These are phyloP conservation scores for Poecilus cupreus DNA, from an alignment of 2,888 invertebrate genomes.

Conservation along the genomic window DNA sequence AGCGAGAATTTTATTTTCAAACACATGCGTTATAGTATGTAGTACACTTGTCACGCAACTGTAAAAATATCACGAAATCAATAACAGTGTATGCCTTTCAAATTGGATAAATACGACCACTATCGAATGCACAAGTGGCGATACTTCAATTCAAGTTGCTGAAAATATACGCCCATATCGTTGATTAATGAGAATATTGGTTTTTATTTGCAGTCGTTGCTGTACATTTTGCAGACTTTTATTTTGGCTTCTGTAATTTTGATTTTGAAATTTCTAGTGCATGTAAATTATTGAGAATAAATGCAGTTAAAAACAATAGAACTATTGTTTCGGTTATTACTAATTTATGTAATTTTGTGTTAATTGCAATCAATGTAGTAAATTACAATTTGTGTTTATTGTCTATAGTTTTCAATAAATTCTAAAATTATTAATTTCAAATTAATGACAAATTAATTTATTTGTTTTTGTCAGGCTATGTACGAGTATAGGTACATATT, in stretches of 20 bases:
- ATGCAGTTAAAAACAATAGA: too few relatives aligned
- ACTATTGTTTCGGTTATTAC: too few relatives aligned
- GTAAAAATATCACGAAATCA: constrained; percentile 33
- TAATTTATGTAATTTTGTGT: too few relatives aligned
- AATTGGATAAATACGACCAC: constrained; percentile 16
- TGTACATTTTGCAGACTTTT: constrained; percentile 12
- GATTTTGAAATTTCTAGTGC: background rate
- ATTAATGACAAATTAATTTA: too few relatives aligned
- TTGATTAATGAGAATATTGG: constrained; percentile 27
- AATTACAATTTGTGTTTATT: too few relatives aligned
- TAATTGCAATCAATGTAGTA: too few relatives aligned
- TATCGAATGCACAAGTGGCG: background rate
- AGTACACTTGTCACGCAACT: constrained; percentile 33
- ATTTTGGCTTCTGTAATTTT: background rate
- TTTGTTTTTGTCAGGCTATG: too few relatives aligned
- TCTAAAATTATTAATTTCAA: too few relatives aligned
- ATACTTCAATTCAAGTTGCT: background rate
- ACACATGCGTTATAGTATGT: constrained; percentile 16
- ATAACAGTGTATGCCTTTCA: constrained; percentile 1
- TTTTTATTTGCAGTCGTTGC: background rate
- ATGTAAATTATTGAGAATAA: background rate
- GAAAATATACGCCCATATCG: constrained; percentile 4
- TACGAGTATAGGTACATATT: too few relatives aligned
- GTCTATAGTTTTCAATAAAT: too few relatives aligned
- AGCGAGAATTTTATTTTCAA: constrained; percentile 10